phyloP scores from a whole-genome alignment of 1,140 invertebrate genomes.

The Papilio dardanus region DNA sequence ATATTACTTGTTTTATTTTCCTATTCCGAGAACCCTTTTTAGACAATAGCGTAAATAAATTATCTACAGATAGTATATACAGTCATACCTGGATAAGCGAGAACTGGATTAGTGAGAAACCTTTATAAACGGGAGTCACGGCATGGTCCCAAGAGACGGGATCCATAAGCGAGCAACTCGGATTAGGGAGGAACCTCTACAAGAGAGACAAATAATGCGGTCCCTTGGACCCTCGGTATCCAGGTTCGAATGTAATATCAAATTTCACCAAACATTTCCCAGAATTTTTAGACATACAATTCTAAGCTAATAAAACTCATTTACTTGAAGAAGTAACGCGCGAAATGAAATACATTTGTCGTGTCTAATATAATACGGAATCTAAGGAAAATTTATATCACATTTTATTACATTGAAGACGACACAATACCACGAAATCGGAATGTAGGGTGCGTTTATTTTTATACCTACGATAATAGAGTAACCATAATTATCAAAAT shows the following conservation, averaged over 20 bases:
- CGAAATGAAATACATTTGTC: conserved; percentile 23
- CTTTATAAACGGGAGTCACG: no score
- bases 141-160: no score
- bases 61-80: no score
- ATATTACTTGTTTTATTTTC: background rate
- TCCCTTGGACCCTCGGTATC: no score
- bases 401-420: conserved; percentile 31
- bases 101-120: no score
- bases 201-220: no score
- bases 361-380: conserved; percentile 2
- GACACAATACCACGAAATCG: conserved; percentile 20
- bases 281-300: background rate
- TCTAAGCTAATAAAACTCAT: conserved; percentile 1
- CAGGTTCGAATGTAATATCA: no score
- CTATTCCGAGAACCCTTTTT: background rate
- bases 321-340: background rate
- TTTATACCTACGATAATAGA: background rate
- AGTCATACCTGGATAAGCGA: no score
- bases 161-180: no score
- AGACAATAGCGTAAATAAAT: no score
- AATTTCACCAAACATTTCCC: background rate
- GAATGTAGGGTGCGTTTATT: conserved; percentile 19
- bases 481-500: background rate
- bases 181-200: no score
- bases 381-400: conserved; percentile 23